Percentiles rank a stretch among this genome's conserved stretches.
Evolutionary conservation across 1,140 invertebrate species (phyloP).

Genomic region (Drosophila nigromelanica): DNA sequence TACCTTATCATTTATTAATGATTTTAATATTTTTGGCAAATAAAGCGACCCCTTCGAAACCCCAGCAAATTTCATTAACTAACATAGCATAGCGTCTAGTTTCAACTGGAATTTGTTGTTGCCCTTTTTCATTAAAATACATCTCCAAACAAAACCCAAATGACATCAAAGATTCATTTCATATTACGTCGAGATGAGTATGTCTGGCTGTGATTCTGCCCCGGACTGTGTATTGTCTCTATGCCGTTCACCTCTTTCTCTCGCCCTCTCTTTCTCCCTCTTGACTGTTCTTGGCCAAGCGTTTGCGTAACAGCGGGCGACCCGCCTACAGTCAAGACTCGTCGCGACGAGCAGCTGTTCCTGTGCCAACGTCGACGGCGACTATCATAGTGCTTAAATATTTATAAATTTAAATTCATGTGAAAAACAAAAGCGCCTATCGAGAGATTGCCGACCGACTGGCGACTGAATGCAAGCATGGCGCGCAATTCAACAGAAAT

Average conservation of each 20-base stretch:
- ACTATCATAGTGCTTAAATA: slow-evolving; percentile 78
- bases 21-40: slow-evolving; percentile 77
- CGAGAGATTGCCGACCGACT: slow-evolving; percentile 13
- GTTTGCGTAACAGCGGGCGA: slow-evolving; percentile 57
- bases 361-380: slow-evolving; percentile 37
- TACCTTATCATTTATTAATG: slow-evolving; percentile 65
- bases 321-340: slow-evolving; percentile 26
- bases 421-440: slow-evolving; percentile 75
- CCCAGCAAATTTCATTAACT: slow-evolving; percentile 73
- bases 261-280: not conserved
- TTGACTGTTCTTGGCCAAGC: slow-evolving; percentile 34
- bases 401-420: slow-evolving; percentile 81
- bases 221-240: slow-evolving; percentile 29
- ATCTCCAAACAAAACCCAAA: slow-evolving; percentile 76
- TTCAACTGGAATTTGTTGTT: slow-evolving; percentile 16
- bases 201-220: slow-evolving; percentile 43
- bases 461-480: slow-evolving; percentile 47
- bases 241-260: not conserved
- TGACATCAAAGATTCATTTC: slow-evolving; percentile 81
- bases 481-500: slow-evolving; percentile 67
- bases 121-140: slow-evolving; percentile 70
- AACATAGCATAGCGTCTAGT: slow-evolving; percentile 51
- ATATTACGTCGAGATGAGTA: slow-evolving; percentile 59
- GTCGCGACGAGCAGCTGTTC: slow-evolving; percentile 44
- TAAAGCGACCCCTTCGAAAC: slow-evolving; percentile 48